Conservation (phyloP, 2,797 vertebrate genomes). For the Champsocephalus gunnari region DNA sequence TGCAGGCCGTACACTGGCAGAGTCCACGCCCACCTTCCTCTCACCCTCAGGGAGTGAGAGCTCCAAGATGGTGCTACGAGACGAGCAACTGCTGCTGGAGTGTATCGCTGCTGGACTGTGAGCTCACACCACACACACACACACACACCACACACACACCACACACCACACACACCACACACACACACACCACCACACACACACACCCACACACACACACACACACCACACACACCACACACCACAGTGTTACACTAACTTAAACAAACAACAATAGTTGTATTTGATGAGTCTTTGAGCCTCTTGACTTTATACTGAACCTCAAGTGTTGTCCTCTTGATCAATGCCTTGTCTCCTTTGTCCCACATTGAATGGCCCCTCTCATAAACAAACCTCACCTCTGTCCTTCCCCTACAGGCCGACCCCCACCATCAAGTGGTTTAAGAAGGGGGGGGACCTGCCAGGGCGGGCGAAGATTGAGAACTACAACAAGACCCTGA, state of each 20-base stretch:
- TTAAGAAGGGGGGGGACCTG: constrained; percentile 95
- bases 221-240: constrained; percentile 1
- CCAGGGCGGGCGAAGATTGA: constrained; percentile 88
- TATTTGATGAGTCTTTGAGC: no score
- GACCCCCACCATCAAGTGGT: constrained; percentile 93
- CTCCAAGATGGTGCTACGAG: constrained; percentile 94
- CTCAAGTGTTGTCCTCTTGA: no score
- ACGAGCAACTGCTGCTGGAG: constrained; percentile 92
- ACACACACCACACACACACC: constrained; percentile 4
- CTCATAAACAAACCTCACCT: not conserved
- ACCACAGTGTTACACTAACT: no score
- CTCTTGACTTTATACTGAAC: no score
- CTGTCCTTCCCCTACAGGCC: constrained; percentile 67
- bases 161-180: constrained; percentile 8
- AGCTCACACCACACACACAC: constrained; percentile 56
- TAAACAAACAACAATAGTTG: no score
- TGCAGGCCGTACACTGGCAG: constrained; percentile 90
- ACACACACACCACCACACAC: constrained; percentile 8
- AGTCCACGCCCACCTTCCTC: constrained; percentile 92
- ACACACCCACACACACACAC: constrained; percentile 8
- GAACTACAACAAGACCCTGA: constrained; percentile 94
- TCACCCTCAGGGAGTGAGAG: constrained; percentile 89
- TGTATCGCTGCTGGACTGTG: constrained; percentile 98
- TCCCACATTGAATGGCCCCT: no score
- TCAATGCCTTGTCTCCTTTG: no score